Evolutionary conservation across 2,797 vertebrate species (phyloP).

Genomic region (Xyrichtys novacula): DNA sequence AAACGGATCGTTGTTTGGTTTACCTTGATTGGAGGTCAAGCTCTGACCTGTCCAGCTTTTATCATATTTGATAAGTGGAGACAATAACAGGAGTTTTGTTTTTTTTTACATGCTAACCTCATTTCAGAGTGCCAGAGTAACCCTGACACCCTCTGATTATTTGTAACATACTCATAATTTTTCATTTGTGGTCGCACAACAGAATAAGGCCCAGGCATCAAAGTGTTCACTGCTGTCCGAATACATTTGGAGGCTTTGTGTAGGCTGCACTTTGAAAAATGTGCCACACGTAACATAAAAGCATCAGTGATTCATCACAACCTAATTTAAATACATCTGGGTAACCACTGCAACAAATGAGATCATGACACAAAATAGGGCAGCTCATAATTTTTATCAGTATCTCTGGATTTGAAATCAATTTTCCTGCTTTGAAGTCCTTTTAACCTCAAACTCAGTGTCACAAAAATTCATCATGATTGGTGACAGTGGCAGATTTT

Average conservation of each 20-base stretch:
- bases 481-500: slow-evolving; percentile 2
- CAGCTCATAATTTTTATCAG: slow-evolving; percentile 12
- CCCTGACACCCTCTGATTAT: slow-evolving; percentile 18
- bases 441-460: neutral
- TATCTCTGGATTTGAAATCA: slow-evolving; percentile 25
- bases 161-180: slow-evolving; percentile 23
- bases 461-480: too few species aligned
- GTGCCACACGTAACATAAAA: slow-evolving; percentile 17
- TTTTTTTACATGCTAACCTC: neutral
- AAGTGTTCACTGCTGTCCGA: slow-evolving; percentile 7
- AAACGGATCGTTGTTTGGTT: neutral
- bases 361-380: slow-evolving; percentile 29
- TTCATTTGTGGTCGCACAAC: slow-evolving; percentile 27
- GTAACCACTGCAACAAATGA: slow-evolving; percentile 26
- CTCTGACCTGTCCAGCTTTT: neutral
- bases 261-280: slow-evolving; percentile 30
- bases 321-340: slow-evolving; percentile 35
- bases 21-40: neutral
- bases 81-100: neutral
- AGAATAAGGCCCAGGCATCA: slow-evolving; percentile 2
- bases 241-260: slow-evolving; percentile 14
- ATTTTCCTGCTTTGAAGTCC: slow-evolving; percentile 4
- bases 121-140: slow-evolving; percentile 8
- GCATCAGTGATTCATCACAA: slow-evolving; percentile 33
- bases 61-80: neutral